phyloP scores from a whole-genome alignment of 2,113 vertebrate species.

The Oreochromis spilurus region DNA sequence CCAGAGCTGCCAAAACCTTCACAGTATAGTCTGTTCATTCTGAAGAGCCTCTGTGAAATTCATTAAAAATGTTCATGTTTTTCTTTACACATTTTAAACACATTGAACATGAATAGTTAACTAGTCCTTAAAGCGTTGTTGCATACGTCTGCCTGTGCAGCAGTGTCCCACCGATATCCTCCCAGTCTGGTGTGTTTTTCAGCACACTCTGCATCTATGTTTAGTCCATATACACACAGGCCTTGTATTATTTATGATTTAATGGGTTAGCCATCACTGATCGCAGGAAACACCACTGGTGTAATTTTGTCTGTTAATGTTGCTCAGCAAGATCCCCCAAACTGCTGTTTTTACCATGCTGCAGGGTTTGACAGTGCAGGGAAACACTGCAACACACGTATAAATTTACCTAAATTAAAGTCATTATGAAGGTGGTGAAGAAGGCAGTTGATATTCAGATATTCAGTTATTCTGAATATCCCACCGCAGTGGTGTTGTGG shows the following conservation, averaged over 20 bases:
- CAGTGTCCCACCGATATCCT: background rate
- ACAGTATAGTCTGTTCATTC: background rate
- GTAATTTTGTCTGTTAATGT: background rate
- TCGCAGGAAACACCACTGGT: background rate
- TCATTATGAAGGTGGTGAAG: background rate
- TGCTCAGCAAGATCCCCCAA: background rate
- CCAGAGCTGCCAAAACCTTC: background rate
- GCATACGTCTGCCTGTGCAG: background rate
- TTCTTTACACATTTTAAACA: background rate
- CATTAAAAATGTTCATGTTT: background rate
- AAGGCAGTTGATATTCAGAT: background rate
- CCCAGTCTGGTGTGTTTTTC: background rate
- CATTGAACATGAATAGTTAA: fast-evolving
- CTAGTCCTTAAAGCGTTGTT: background rate
- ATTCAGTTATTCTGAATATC: background rate
- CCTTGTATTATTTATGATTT: background rate
- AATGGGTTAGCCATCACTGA: fast-evolving
- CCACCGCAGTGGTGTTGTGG: background rate
- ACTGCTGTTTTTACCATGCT: fast-evolving
- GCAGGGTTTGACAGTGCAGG: background rate
- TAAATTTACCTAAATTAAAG: background rate
- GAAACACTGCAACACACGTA: background rate
- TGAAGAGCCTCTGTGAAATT: background rate
- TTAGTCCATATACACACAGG: background rate
- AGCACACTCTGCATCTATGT: background rate